Conservation (phyloP, 2,797 vertebrate genomes). For the Dryobates pubescens region DNA sequence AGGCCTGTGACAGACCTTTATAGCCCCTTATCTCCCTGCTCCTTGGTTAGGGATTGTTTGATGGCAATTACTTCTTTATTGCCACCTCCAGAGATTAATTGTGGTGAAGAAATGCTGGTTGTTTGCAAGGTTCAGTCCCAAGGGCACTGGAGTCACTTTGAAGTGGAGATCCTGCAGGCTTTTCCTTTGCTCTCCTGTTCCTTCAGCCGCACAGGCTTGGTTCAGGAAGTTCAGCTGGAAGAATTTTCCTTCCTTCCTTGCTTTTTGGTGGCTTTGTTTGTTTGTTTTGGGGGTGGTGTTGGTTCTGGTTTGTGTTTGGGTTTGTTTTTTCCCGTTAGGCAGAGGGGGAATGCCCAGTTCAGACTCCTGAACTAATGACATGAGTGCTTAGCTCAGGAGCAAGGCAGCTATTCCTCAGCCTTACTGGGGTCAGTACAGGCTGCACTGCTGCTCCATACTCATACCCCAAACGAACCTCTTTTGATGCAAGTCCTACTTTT, state of each 20-base stretch:
- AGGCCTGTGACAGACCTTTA: not conserved
- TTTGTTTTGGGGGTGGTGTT: not conserved
- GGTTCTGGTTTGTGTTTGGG: not conserved
- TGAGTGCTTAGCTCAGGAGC: accelerated
- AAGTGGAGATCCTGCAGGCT: not conserved
- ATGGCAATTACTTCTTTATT: not conserved
- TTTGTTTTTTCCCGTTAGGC: not conserved
- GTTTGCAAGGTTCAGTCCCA: not conserved
- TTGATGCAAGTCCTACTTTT: accelerated
- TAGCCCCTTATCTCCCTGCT: not conserved
- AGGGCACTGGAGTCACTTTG: not conserved
- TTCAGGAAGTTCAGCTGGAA: not conserved
- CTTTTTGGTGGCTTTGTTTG: no score
- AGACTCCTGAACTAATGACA: not conserved
- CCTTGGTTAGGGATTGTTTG: not conserved
- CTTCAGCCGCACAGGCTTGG: not conserved
- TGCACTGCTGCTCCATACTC: not conserved
- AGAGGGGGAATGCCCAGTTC: accelerated
- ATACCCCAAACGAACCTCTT: accelerated
- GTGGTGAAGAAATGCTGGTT: not conserved
- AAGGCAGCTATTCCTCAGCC: not conserved
- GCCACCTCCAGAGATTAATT: not conserved
- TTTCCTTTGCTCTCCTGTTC: not conserved
- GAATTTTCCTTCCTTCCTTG: no score
- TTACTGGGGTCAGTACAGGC: accelerated